Conservation (phyloP, 1,140 invertebrate species). For the Geopemphigus sp. region DNA sequence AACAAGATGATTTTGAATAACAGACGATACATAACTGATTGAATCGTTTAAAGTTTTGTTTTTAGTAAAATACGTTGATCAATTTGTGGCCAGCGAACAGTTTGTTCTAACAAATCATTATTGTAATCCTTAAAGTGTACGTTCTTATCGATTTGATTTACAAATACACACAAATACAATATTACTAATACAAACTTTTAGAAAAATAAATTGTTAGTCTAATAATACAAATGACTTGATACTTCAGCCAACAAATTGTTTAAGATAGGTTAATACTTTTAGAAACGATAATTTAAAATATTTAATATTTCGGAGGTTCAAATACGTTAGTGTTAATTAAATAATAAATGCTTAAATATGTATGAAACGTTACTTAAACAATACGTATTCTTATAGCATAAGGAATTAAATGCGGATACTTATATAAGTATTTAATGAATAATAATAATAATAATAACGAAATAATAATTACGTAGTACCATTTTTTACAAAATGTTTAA, state of each 20-base stretch:
- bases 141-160: neutral
- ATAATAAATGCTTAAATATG: neutral
- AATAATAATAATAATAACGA: conserved; percentile 2
- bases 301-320: neutral
- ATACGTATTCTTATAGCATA: conserved; percentile 6
- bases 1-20: no score
- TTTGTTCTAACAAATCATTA: neutral
- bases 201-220: neutral
- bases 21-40: no score
- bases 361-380: conserved; percentile 9
- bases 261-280: neutral
- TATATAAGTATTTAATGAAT: neutral
- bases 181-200: no score
- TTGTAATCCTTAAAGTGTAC: neutral
- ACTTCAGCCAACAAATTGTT: neutral
- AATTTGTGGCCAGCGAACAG: no score
- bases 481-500: neutral
- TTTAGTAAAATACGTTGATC: no score
- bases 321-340: neutral
- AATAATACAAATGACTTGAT: neutral
- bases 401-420: conserved; percentile 15
- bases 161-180: neutral
- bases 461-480: neutral
- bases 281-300: neutral
- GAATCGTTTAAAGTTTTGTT: no score